phyloP scores from a whole-genome alignment of 2,797 vertebrate genomes.

The Sylvilagus floridanus region DNA sequence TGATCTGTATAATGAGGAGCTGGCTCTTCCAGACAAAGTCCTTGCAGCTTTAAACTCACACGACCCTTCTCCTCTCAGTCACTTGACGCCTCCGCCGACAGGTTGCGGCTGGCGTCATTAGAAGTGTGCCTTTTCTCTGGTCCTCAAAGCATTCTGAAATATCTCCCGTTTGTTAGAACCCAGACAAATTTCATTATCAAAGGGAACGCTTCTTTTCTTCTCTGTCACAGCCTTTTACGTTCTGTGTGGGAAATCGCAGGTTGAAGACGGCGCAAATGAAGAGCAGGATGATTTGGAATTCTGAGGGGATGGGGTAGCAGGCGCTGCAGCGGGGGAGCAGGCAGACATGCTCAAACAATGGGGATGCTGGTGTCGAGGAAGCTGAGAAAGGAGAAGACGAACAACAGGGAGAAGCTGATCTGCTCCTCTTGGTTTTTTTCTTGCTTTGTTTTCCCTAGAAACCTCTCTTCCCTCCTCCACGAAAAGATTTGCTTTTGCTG shows the following conservation, averaged over 20 bases:
- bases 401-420: neutral
- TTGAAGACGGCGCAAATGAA: neutral
- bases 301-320: neutral
- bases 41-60: neutral
- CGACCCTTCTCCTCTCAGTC: neutral
- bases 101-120: neutral
- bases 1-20: neutral
- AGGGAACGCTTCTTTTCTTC: neutral
- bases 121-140: neutral
- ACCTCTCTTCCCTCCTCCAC: neutral
- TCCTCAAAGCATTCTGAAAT: slow-evolving; percentile 39
- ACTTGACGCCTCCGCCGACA: neutral
- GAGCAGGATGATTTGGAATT: neutral
- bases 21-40: neutral
- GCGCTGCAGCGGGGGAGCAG: neutral
- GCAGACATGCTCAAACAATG: neutral
- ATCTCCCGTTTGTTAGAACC: neutral
- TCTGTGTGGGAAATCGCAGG: neutral
- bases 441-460: neutral
- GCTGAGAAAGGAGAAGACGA: neutral
- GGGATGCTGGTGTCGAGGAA: neutral
- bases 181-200: neutral
- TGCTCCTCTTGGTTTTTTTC: neutral
- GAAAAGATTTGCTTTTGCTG: neutral
- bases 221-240: neutral